A percentile compares a stretch with the other conserved stretches of the same genome.
phyloP scores from a whole-genome alignment of 1,140 invertebrate genomes.

The Diachasmimorpha longicaudata region DNA sequence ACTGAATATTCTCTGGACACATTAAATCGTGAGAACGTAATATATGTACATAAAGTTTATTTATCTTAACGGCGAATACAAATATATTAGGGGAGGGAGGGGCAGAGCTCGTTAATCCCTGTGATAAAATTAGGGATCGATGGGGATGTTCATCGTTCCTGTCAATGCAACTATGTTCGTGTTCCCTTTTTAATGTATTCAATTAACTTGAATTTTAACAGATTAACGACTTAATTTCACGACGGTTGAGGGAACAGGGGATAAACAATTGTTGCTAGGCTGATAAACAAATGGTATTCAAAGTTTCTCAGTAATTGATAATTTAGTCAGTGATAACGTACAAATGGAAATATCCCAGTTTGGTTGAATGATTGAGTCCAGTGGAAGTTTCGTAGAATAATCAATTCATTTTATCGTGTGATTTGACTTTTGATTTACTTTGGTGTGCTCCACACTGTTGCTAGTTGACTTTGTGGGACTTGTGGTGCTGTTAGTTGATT shows the following conservation, averaged over 20 bases:
- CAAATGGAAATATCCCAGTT: neutral
- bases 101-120: neutral
- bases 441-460: neutral
- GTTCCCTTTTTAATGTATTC: neutral
- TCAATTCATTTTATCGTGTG: neutral
- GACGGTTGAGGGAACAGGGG: neutral
- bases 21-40: neutral
- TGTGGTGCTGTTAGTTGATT: neutral
- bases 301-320: neutral
- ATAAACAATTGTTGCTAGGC: neutral
- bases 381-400: neutral
- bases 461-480: neutral
- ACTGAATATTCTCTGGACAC: slow-evolving; percentile 9
- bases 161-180: neutral
- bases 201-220: neutral
- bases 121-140: neutral
- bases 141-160: neutral
- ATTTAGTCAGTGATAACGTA: neutral
- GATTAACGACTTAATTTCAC: neutral
- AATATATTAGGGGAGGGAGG: neutral
- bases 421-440: neutral
- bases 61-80: neutral
- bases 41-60: slow-evolving; percentile 6
- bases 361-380: neutral
- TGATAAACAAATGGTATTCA: neutral